phyloP scores from a whole-genome alignment of 2,888 invertebrate genomes.

The Mesorhabditis spiculigera region DNA sequence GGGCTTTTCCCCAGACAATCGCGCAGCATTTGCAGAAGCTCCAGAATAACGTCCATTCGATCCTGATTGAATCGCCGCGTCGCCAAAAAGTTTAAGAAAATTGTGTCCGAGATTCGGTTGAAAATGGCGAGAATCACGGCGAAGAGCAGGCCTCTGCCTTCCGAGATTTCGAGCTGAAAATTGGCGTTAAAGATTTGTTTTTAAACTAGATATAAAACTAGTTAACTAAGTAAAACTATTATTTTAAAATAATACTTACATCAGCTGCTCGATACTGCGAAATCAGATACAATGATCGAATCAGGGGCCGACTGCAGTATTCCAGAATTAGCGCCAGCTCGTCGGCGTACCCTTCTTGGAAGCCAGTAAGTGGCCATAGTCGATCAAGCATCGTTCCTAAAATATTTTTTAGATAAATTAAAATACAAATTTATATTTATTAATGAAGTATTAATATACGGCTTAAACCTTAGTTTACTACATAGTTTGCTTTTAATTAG shows the following conservation, averaged over 20 bases:
- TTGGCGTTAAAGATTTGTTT: background rate
- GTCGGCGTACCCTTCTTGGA: background rate
- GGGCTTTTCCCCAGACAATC: slow-evolving; percentile 79
- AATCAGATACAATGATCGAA: background rate
- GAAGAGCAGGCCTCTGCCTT: slow-evolving; percentile 34
- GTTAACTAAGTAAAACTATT: background rate
- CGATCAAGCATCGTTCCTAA: slow-evolving; percentile 1
- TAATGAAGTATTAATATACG: too few relatives aligned
- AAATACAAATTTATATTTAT: background rate
- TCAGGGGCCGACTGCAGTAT: background rate
- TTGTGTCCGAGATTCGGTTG: slow-evolving; percentile 81
- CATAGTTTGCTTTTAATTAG: too few relatives aligned
- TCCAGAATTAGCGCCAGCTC: background rate
- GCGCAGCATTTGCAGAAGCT: slow-evolving; percentile 81
- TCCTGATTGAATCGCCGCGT: slow-evolving; percentile 62
- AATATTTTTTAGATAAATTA: background rate
- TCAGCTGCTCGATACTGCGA: background rate
- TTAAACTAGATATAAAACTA: too few relatives aligned
- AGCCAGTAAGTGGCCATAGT: background rate
- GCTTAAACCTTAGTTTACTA: too few relatives aligned
- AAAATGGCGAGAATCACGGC: slow-evolving; percentile 81
- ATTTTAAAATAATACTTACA: background rate
- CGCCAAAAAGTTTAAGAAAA: slow-evolving; percentile 77
- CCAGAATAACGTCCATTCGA: slow-evolving; percentile 79
- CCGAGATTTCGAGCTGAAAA: slow-evolving; percentile 7